Percentiles rank a stretch among this genome's conserved stretches.
Conservation (phyloP, 2,113 vertebrate species). For the Takifugu bimaculatus region DNA sequence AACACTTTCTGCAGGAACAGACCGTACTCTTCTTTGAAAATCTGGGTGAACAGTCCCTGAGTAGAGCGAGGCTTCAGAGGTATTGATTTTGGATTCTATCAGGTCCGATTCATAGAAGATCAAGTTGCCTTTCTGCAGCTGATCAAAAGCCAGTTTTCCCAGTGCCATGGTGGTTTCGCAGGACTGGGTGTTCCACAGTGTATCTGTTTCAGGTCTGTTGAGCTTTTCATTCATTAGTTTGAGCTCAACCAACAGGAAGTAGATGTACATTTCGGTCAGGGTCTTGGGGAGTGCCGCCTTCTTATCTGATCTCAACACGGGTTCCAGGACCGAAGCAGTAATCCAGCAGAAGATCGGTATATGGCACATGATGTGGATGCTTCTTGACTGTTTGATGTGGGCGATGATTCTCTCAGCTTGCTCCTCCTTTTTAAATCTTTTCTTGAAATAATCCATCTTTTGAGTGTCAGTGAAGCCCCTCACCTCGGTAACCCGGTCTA, state of each 20-base stretch:
- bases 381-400: slow-evolving; percentile 6
- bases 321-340: neutral
- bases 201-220: neutral
- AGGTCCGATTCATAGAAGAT: slow-evolving; percentile 5
- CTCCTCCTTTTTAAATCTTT: neutral
- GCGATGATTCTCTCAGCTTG: neutral
- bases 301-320: neutral
- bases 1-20: slow-evolving; percentile 3
- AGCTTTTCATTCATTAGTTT: slow-evolving; percentile 1
- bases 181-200: slow-evolving; percentile 1
- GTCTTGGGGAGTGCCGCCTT: neutral
- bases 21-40: slow-evolving; percentile 23
- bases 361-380: slow-evolving; percentile 21
- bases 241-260: slow-evolving; percentile 6
- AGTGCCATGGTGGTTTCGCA: slow-evolving; percentile 8
- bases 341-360: slow-evolving; percentile 22
- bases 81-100: slow-evolving; percentile 3
- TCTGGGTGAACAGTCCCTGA: slow-evolving; percentile 23
- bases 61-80: slow-evolving; percentile 11
- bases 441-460: slow-evolving; percentile 1
- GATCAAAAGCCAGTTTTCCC: slow-evolving; percentile 19
- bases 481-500: slow-evolving; percentile 10
- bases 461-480: slow-evolving; percentile 4
- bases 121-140: slow-evolving; percentile 15
- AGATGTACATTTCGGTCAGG: slow-evolving; percentile 17